Percentiles rank a stretch among this genome's conserved stretches.
Evolutionary conservation across 2,888 invertebrate genomes (phyloP).

Genomic region (Drosophila paracracens): DNA sequence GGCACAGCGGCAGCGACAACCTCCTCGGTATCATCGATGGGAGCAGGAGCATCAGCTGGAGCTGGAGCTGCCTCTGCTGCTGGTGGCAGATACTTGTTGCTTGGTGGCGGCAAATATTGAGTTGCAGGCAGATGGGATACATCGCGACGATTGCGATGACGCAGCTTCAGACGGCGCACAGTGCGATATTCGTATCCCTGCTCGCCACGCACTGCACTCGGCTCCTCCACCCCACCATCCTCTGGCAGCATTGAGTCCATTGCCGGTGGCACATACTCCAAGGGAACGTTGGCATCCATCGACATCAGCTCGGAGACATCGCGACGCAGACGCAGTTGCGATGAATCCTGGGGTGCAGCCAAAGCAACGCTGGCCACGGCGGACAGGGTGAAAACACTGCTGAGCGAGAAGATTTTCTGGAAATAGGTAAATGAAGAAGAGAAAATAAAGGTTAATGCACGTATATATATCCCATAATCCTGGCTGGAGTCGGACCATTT

Average conservation of each 20-base stretch:
- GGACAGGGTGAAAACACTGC: conserved; percentile 62
- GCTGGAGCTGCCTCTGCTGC: conserved; percentile 21
- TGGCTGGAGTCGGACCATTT: not conserved
- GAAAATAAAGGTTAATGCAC: not conserved
- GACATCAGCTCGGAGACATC: conserved; percentile 70
- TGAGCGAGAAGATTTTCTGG: conserved; percentile 76
- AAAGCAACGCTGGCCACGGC: conserved; percentile 72
- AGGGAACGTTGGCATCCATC: conserved; percentile 35
- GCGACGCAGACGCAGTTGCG: conserved; percentile 54
- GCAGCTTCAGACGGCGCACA: conserved; percentile 70
- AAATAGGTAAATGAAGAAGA: conserved; percentile 5
- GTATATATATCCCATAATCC: not conserved
- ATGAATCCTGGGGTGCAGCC: conserved; percentile 45
- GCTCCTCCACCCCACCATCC: conserved; percentile 18
- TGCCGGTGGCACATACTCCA: conserved; percentile 58
- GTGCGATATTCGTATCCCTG: conserved; percentile 76
- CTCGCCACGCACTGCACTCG: conserved; percentile 49
- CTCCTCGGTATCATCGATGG: conserved; percentile 69
- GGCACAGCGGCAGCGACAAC: conserved; percentile 59
- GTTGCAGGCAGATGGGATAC: conserved; percentile 69
- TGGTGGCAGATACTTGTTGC: conserved; percentile 70
- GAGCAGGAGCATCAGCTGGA: conserved; percentile 4
- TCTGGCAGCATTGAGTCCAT: conserved; percentile 53
- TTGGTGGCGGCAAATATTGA: conserved; percentile 71
- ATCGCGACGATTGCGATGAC: conserved; percentile 76